Evolutionary conservation across 2,888 invertebrate species (phyloP).

Genomic region (Sialis fuliginosa): DNA sequence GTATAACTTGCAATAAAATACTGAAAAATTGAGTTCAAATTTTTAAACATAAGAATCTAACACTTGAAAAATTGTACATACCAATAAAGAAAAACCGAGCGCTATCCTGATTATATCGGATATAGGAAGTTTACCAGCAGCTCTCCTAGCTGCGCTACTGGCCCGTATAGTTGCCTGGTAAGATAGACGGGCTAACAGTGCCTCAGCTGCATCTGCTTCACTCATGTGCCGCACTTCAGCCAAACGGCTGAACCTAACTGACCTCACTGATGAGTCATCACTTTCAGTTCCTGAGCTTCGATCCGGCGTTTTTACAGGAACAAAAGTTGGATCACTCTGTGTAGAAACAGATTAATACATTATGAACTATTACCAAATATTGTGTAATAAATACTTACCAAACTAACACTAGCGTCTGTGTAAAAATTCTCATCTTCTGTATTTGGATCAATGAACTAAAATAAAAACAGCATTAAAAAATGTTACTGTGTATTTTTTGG

Average conservation of each 20-base stretch:
- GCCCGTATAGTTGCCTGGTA: constrained; percentile 82
- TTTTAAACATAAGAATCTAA: background rate
- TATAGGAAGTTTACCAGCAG: constrained; percentile 60
- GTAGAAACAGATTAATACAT: constrained; percentile 12
- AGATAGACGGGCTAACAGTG: constrained; percentile 79
- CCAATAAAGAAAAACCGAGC: constrained; percentile 68
- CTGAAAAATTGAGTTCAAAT: constrained; percentile 33
- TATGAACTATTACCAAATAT: background rate
- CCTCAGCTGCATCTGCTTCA: constrained; percentile 80
- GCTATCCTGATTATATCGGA: constrained; percentile 67
- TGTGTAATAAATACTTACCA: constrained; percentile 28
- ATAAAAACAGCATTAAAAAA: constrained; percentile 8
- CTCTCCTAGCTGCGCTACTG: constrained; percentile 55
- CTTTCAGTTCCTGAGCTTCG: constrained; percentile 59
- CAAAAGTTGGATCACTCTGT: constrained; percentile 81
- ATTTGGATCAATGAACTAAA: constrained; percentile 54
- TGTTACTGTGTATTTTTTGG: background rate
- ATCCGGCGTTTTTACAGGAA: constrained; percentile 67
- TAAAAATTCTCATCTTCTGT: constrained; percentile 66
- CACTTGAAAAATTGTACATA: constrained; percentile 25
- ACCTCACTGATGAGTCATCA: constrained; percentile 69
- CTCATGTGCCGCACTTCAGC: constrained; percentile 83
- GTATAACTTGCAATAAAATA: constrained; percentile 92
- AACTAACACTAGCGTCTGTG: constrained; percentile 44
- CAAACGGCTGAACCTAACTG: constrained; percentile 81